phyloP scores from a whole-genome alignment of 2,888 invertebrate species.

The Troides oblongomaculatus region DNA sequence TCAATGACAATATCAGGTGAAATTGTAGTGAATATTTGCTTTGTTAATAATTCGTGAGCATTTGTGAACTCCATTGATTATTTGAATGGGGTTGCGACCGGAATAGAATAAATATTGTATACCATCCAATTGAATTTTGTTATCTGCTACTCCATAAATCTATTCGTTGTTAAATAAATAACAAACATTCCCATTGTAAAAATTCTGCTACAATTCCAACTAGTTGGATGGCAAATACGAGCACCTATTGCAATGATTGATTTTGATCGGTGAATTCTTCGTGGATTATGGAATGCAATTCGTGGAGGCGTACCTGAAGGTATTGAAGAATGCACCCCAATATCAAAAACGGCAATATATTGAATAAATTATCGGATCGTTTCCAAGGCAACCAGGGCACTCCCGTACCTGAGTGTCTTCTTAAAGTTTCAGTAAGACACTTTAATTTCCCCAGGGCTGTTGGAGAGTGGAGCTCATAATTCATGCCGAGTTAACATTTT shows the following conservation, averaged over 20 bases:
- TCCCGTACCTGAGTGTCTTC: constrained; percentile 63
- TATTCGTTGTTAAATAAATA: constrained; percentile 10
- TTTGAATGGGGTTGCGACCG: not conserved
- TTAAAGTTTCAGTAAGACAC: constrained; percentile 76
- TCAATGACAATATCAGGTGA: not conserved
- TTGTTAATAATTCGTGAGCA: not conserved
- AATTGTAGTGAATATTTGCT: not conserved
- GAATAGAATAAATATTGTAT: not conserved
- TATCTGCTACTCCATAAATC: not conserved
- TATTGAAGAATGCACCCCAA: constrained; percentile 46
- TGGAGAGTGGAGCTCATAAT: constrained; percentile 68
- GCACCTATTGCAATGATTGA: constrained; percentile 26
- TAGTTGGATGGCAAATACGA: not conserved
- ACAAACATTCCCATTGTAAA: constrained; percentile 5
- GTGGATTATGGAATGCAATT: constrained; percentile 29
- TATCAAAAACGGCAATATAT: constrained; percentile 51
- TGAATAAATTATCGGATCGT: constrained; percentile 61
- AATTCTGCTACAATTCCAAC: constrained; percentile 4
- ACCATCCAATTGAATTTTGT: not conserved
- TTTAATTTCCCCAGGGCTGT: constrained; percentile 75
- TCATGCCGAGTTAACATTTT: constrained; percentile 77
- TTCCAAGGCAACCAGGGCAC: constrained; percentile 49
- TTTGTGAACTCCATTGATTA: not conserved
- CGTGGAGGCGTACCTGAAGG: constrained; percentile 29
- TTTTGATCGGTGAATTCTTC: constrained; percentile 16